Conservation (phyloP, 1,140 invertebrate species). For the Cepaea nemoralis region DNA sequence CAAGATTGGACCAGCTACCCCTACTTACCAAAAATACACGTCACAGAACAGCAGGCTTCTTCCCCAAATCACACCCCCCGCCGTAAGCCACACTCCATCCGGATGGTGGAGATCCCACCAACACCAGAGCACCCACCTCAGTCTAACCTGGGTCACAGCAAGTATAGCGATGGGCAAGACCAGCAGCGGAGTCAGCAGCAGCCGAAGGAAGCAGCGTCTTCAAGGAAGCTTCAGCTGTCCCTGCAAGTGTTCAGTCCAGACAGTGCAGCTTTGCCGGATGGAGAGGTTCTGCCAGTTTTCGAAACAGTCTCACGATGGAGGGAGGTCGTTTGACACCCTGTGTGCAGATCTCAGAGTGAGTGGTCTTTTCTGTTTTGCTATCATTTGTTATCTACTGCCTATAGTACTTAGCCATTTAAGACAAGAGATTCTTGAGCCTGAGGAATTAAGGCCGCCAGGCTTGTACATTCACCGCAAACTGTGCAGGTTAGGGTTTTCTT, state of each 20-base stretch:
- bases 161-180: neutral
- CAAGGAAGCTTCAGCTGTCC: conserved; percentile 15
- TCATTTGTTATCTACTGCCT: too few species aligned
- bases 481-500: too few species aligned
- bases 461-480: too few species aligned
- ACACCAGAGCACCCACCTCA: conserved; percentile 58
- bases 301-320: conserved; percentile 9
- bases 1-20: neutral
- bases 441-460: too few species aligned
- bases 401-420: too few species aligned
- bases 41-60: conserved; percentile 36
- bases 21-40: conserved; percentile 43
- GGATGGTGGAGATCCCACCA: conserved; percentile 82
- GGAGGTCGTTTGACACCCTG: conserved; percentile 16
- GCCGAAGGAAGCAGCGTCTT: conserved; percentile 13
- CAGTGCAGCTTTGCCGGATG: neutral
- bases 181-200: neutral
- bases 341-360: conserved; percentile 45
- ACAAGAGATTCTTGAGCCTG: too few species aligned
- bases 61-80: conserved; percentile 62
- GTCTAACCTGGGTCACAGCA: conserved; percentile 42
- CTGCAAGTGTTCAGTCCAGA: neutral
- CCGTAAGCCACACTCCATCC: conserved; percentile 82
- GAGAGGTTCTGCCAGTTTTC: neutral
- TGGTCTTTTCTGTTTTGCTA: neutral